Conservation (phyloP, 2,797 vertebrate species). For the Cyprinella venusta region DNA sequence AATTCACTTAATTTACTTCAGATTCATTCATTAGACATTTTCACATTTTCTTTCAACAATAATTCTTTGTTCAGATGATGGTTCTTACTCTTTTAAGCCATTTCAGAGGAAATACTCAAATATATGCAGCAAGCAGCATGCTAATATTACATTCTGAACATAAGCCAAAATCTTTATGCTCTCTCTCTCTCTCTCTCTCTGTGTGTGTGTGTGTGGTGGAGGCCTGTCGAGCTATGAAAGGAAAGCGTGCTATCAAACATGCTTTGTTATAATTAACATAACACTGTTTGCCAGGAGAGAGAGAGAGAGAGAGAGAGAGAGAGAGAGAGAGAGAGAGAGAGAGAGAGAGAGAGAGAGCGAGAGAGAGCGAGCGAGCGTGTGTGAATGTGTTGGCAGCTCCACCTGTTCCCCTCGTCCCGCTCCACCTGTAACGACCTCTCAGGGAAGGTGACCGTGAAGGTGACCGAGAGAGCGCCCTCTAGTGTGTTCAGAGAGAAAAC, state of each 20-base stretch:
- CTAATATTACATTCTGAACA: neutral
- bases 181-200: too few species aligned
- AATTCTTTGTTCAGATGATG: neutral
- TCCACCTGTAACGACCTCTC: constrained; percentile 37
- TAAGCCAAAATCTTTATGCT: neutral
- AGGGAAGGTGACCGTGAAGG: constrained; percentile 47
- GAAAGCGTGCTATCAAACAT: constrained; percentile 11
- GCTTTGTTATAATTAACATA: constrained; percentile 38
- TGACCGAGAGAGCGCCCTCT: constrained; percentile 42
- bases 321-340: neutral
- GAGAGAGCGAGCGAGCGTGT: neutral
- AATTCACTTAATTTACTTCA: neutral
- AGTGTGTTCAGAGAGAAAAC: constrained; percentile 2
- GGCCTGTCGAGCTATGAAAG: constrained; percentile 31
- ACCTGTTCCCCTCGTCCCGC: neutral
- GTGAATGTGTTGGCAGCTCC: neutral
- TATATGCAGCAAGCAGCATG: neutral
- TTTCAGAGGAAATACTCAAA: neutral
- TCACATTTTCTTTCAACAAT: neutral
- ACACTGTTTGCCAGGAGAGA: neutral
- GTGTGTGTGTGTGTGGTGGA: constrained; percentile 22
- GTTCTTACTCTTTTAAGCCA: neutral
- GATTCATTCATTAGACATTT: neutral
- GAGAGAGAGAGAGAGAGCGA: neutral
- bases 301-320: neutral